Percentiles rank a stretch among this genome's conserved stretches.
Conservation (phyloP, 2,113 vertebrate species). For the Pterocles burchelli region DNA sequence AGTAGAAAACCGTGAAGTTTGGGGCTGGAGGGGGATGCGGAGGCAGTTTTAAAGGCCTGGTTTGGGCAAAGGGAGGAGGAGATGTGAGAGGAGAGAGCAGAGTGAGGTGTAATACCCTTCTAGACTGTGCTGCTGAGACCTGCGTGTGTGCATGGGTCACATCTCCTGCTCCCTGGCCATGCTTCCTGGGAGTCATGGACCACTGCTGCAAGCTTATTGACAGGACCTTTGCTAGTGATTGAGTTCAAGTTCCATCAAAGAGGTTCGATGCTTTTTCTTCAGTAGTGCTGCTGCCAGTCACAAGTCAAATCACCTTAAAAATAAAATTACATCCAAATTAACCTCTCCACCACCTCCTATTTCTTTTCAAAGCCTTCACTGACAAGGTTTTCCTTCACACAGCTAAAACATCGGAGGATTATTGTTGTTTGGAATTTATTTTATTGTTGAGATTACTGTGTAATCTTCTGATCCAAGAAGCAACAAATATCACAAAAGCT, state of each 20-base stretch:
- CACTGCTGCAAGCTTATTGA: not conserved
- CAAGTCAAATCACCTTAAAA: not conserved
- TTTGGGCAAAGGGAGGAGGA: not conserved
- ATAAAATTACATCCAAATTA: not conserved
- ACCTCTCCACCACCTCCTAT: not conserved
- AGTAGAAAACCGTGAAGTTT: not conserved
- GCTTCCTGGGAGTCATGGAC: not conserved
- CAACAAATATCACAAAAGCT: not conserved
- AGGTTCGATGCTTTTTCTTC: not conserved
- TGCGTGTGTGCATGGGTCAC: not conserved
- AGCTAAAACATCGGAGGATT: not conserved
- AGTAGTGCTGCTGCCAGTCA: not conserved
- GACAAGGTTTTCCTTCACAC: not conserved
- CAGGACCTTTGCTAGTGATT: not conserved
- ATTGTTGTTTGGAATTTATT: not conserved
- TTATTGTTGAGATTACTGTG: not conserved
- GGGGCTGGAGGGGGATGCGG: not conserved
- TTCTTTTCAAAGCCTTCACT: not conserved
- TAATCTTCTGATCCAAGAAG: not conserved
- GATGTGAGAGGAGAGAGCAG: not conserved
- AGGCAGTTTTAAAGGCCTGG: not conserved
- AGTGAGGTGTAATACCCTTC: not conserved
- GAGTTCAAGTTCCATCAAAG: not conserved
- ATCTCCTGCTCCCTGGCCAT: not conserved
- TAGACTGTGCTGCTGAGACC: not conserved